Percentiles rank a stretch among this genome's conserved stretches.
These are phyloP conservation scores for Oscheius sp. DNA, from an alignment of 2,888 invertebrate species.

Conservation along the genomic window DNA sequence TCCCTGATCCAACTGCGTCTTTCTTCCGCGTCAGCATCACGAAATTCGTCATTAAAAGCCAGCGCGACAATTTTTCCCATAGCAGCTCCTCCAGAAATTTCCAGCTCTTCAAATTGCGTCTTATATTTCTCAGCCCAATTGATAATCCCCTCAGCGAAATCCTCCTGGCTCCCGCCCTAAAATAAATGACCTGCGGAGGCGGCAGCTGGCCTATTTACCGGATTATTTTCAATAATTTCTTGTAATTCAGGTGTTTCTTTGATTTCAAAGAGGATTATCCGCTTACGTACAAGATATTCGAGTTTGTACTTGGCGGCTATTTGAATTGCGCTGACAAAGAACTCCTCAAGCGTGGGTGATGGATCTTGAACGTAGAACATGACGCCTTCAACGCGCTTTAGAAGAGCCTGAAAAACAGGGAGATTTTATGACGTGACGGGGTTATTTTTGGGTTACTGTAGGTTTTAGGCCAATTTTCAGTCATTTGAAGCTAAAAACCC, in stretches of 20 bases:
- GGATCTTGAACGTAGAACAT: slow-evolving; percentile 12
- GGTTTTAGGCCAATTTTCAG: too few relatives aligned
- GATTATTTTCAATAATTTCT: slow-evolving; percentile 6
- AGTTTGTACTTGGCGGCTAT: slow-evolving; percentile 14
- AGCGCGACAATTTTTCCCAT: slow-evolving; percentile 2
- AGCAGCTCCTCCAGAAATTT: background rate
- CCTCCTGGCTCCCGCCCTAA: slow-evolving; percentile 20
- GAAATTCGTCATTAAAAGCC: slow-evolving; percentile 8
- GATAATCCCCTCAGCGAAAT: slow-evolving; percentile 20
- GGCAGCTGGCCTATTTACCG: background rate
- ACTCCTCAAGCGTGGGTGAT: background rate
- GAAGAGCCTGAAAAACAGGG: slow-evolving; percentile 3
- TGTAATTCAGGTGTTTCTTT: slow-evolving; percentile 2
- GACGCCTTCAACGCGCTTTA: slow-evolving; percentile 7
- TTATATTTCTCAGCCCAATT: slow-evolving; percentile 17
- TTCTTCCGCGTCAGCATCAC: background rate
- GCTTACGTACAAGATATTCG: background rate
- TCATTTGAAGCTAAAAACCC: too few relatives aligned
- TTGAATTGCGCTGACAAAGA: slow-evolving; percentile 20
- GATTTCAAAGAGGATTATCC: slow-evolving; percentile 21
- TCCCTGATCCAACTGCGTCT: background rate
- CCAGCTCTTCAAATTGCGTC: background rate
- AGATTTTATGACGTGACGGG: too few relatives aligned
- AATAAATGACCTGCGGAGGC: background rate
- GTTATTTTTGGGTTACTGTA: too few relatives aligned